Evolutionary conservation across 2,888 invertebrate species (phyloP), one percentile per base, ranked within the genome.

Genomic region (Panzeria rudis): DNA sequence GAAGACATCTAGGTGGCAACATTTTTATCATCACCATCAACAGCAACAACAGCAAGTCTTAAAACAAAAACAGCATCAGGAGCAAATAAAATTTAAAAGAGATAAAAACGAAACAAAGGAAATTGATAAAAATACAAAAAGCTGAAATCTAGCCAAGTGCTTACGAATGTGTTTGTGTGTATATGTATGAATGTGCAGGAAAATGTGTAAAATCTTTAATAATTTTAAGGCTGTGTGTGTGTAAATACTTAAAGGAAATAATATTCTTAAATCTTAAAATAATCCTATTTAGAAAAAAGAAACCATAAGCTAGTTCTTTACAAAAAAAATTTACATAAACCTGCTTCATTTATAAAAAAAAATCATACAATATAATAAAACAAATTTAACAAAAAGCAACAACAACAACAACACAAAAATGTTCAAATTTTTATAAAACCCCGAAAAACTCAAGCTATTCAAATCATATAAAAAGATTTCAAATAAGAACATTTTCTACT

Each of bases 1-100:
- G 68, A 76, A 77, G 54, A 77, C 69, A 81, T 69, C 81, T 75
- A 44, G 75, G 75, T 81, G 81, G 75, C 81, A 75, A 68, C 81
- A 69, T 75, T 69, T 44, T 69, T 75, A 68, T 75, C 68, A 69
- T 59, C 50, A 68, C 72, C 64, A 79, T 20, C 71, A 71, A 17
- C 71, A 79, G n/a, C 54, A 66, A 20, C 64, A 71, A 64, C 59
- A 68, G n/a, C 41, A 56, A 62, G 44, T 71, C 41, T 23, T 78
- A 35, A 15, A 83, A 17, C 62, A 72, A 20, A 32, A 73, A 6
- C 35, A 56, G 23, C 20, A 69, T 25, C 61, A 62, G 52, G 25
- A 78, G 52, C 73, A 75, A 68, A 59, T 73, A 32, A 41, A 52
- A 64, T 52, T 41, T 9, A 50, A 76, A 64, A 52, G 61, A 75